phyloP scores from a whole-genome alignment of 2,797 vertebrate species.

The Pangasius mekongensis region DNA sequence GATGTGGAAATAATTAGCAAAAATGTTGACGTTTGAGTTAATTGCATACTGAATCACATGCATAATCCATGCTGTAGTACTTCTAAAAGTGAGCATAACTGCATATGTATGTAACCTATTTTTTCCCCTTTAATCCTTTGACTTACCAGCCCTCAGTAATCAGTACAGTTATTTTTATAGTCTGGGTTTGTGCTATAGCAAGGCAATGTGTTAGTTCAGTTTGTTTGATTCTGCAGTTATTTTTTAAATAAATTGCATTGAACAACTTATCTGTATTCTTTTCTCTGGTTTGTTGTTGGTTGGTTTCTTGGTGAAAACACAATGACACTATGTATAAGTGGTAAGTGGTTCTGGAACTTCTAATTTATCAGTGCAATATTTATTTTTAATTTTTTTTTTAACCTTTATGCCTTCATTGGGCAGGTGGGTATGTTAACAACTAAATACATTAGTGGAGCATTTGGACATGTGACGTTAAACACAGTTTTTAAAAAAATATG shows the following conservation, averaged over 20 bases:
- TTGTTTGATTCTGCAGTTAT: conserved; percentile 44
- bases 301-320: conserved; percentile 6
- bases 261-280: conserved; percentile 43
- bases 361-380: too few relatives aligned
- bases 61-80: conserved; percentile 31
- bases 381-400: too few relatives aligned
- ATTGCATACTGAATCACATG: conserved; percentile 27
- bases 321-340: background rate
- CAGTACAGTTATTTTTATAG: conserved; percentile 21
- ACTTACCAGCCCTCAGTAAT: conserved; percentile 14
- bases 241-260: conserved; percentile 53
- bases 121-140: background rate
- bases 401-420: background rate
- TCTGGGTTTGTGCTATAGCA: conserved; percentile 23
- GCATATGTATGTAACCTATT: conserved; percentile 26
- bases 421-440: background rate
- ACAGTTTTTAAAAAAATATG: background rate
- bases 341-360: conserved; percentile 1
- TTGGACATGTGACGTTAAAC: background rate
- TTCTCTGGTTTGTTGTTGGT: conserved; percentile 43
- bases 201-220: conserved; percentile 28
- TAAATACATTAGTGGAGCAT: background rate
- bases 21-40: conserved; percentile 1
- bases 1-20: background rate
- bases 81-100: conserved; percentile 31